A percentile compares a stretch with the other conserved stretches of the same genome.
These are phyloP conservation scores for Axis porcinus DNA, from an alignment of 2,113 vertebrate genomes.

Conservation along the genomic window DNA sequence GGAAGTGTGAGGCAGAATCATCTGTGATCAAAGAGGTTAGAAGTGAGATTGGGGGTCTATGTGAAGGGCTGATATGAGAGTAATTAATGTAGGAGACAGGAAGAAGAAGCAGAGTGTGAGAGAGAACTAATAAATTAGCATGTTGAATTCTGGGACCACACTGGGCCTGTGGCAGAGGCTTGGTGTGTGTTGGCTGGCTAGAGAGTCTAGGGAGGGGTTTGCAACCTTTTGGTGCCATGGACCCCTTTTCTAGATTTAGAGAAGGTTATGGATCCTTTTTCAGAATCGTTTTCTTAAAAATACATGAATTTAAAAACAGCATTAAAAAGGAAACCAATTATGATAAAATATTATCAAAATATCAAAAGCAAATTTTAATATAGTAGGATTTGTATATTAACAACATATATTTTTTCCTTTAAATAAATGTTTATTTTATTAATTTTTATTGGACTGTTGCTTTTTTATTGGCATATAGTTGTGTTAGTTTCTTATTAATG, in stretches of 20 bases:
- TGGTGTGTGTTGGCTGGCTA: not conserved
- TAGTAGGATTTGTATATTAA: not conserved
- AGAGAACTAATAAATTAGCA: not conserved
- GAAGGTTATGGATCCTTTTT: not conserved
- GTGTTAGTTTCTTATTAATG: not conserved
- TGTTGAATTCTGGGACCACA: not conserved
- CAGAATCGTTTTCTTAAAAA: not conserved
- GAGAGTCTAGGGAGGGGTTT: not conserved
- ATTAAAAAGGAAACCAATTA: not conserved
- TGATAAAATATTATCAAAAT: not conserved
- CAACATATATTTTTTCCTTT: not conserved
- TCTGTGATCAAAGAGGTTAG: not conserved
- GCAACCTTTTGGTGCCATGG: not conserved
- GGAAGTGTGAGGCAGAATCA: not conserved
- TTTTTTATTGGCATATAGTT: not conserved
- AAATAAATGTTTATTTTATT: not conserved
- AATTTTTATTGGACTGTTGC: not conserved
- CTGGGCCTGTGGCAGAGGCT: fast-evolving
- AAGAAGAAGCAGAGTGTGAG: not conserved
- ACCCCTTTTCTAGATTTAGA: not conserved
- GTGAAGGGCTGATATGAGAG: not conserved
- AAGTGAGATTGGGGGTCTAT: not conserved
- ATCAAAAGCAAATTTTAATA: not conserved
- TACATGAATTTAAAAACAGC: not conserved
- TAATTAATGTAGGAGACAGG: not conserved